phyloP scores from a whole-genome alignment of 1,140 invertebrate species.

The Rhagoletis zephyria region DNA sequence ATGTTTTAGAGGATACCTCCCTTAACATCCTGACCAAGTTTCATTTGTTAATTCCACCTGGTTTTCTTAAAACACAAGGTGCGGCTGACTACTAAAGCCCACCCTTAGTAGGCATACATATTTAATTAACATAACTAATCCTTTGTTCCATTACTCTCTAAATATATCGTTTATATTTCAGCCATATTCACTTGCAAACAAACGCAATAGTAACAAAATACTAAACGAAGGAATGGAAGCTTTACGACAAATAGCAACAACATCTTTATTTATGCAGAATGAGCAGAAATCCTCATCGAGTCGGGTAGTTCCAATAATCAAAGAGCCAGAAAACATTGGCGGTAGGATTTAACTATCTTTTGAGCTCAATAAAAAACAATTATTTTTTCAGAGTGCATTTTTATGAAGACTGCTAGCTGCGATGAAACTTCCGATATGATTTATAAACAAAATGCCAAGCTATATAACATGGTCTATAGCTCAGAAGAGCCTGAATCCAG shows the following conservation, averaged over 20 bases:
- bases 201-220: conserved; percentile 72
- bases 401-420: conserved; percentile 58
- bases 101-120: too few relatives aligned
- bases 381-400: conserved; percentile 20
- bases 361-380: too few relatives aligned
- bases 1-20: too few relatives aligned
- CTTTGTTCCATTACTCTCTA: too few relatives aligned
- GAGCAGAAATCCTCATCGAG: conserved; percentile 69
- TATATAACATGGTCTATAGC: neutral
- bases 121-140: too few relatives aligned
- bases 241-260: conserved; percentile 72
- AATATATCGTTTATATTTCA: conserved; percentile 52
- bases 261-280: conserved; percentile 73
- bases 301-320: conserved; percentile 71
- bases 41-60: too few relatives aligned
- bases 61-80: too few relatives aligned
- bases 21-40: too few relatives aligned
- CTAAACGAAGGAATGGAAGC: conserved; percentile 73
- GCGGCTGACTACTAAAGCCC: too few relatives aligned
- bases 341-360: conserved; percentile 21
- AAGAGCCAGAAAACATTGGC: conserved; percentile 64
- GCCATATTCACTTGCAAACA: conserved; percentile 70
- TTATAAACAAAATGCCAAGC: neutral
- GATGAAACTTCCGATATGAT: conserved; percentile 59
- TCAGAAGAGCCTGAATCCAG: neutral